Evolutionary conservation across 2,797 vertebrate genomes (phyloP).

Genomic region (Sebastes cheni): DNA sequence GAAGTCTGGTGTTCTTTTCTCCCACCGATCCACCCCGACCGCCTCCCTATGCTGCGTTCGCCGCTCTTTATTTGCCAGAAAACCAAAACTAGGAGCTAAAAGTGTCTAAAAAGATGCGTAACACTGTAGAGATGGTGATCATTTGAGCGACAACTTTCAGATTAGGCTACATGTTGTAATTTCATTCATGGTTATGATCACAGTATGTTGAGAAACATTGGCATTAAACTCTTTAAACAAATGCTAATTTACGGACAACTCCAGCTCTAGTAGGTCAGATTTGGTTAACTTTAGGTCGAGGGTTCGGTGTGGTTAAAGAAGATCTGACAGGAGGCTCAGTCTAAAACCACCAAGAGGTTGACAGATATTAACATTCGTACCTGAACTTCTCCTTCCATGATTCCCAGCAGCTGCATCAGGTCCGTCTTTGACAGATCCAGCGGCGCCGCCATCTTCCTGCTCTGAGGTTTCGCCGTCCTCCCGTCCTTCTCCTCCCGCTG

Average conservation of each 20-base stretch:
- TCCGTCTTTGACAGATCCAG: conserved; percentile 87
- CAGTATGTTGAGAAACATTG: no score
- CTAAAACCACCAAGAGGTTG: not conserved
- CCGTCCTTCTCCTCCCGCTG: conserved; percentile 80
- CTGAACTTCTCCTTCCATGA: conserved; percentile 99
- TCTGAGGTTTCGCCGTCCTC: conserved; percentile 61
- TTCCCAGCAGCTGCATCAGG: conserved; percentile 89
- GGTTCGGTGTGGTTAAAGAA: not conserved
- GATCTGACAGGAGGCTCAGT: not conserved
- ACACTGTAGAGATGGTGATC: no score
- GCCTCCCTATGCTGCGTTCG: no score
- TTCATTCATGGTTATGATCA: no score
- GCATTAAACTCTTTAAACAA: no score
- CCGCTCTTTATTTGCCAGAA: no score
- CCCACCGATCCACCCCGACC: no score
- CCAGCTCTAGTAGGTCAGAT: not conserved
- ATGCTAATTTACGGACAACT: not conserved
- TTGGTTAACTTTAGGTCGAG: not conserved
- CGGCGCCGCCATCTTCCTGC: conserved; percentile 67
- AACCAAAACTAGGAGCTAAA: no score
- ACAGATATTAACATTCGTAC: conserved; percentile 66
- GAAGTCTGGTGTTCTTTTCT: no score
- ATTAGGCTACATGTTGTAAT: no score
- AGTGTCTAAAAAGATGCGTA: no score
- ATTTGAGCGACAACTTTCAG: no score